phyloP scores from a whole-genome alignment of 53 echinoderm and acorn worm genomes.

The Temnopleurus reevesii region DNA sequence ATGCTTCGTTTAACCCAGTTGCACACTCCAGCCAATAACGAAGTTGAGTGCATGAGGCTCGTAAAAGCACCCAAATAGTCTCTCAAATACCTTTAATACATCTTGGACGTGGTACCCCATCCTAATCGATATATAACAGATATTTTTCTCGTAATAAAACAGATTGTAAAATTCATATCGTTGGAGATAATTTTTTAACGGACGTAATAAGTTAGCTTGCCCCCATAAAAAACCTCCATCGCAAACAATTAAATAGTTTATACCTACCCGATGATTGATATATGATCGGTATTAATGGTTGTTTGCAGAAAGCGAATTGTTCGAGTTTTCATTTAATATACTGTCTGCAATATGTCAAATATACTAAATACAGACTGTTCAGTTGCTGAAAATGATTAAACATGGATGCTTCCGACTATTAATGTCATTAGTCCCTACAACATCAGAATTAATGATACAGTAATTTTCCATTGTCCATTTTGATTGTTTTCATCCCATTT shows the following conservation, averaged over 20 bases:
- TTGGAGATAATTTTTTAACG: background rate
- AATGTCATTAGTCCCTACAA: background rate
- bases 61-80: constrained; percentile 13
- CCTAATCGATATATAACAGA: constrained; percentile 54
- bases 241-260: constrained; percentile 27
- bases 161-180: constrained; percentile 39
- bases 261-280: constrained; percentile 44
- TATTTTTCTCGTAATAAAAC: constrained; percentile 7
- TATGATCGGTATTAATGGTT: constrained; percentile 46
- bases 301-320: constrained; percentile 27
- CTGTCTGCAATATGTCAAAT: background rate
- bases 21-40: background rate
- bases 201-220: background rate
- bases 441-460: background rate
- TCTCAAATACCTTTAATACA: constrained; percentile 11
- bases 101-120: background rate
- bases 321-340: background rate
- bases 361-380: background rate
- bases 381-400: background rate
- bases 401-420: background rate
- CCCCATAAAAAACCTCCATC: background rate
- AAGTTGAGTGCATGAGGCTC: constrained; percentile 5
- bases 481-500: background rate
- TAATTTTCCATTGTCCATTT: background rate
- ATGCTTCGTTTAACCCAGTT: background rate